These are phyloP conservation scores for Dasypogon diadema DNA, from an alignment of 2,888 invertebrate genomes.

Conservation along the genomic window DNA sequence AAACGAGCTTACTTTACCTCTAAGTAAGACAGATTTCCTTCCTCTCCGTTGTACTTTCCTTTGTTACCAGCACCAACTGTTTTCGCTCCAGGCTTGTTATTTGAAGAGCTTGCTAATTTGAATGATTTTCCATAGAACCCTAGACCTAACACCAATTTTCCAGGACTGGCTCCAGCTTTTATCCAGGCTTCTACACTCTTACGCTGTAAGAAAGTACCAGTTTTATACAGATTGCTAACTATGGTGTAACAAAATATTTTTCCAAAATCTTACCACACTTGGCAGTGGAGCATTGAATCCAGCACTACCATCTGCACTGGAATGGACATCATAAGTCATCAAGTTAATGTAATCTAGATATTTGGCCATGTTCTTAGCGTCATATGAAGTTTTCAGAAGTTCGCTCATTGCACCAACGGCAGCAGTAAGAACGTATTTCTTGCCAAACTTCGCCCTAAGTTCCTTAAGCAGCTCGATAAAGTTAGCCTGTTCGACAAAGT, in stretches of 20 bases:
- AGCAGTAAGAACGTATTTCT: conserved; percentile 68
- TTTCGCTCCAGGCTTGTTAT: conserved; percentile 68
- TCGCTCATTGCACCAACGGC: conserved; percentile 70
- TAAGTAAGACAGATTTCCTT: conserved; percentile 71
- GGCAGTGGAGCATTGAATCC: conserved; percentile 71
- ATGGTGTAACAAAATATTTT: no score
- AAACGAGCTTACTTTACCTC: conserved; percentile 67
- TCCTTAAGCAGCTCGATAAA: conserved; percentile 65
- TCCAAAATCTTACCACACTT: conserved; percentile 66
- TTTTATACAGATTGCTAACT: no score
- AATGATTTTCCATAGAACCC: conserved; percentile 67
- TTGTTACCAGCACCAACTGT: conserved; percentile 66
- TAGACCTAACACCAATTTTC: conserved; percentile 67
- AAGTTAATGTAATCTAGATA: conserved; percentile 71
- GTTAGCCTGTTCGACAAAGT: no score
- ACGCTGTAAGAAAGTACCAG: no score
- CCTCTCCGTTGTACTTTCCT: conserved; percentile 70
- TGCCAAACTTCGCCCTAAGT: conserved; percentile 63
- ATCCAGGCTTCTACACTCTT: conserved; percentile 66
- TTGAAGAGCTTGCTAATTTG: conserved; percentile 64
- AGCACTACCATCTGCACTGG: conserved; percentile 69
- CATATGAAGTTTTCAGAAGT: conserved; percentile 69
- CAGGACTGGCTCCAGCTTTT: conserved; percentile 62
- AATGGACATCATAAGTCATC: conserved; percentile 74
- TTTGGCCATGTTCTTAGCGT: conserved; percentile 68